Base-by-base conservation (phyloP, 2,797 vertebrate genomes). In the Phoebastria nigripes region DNA sequence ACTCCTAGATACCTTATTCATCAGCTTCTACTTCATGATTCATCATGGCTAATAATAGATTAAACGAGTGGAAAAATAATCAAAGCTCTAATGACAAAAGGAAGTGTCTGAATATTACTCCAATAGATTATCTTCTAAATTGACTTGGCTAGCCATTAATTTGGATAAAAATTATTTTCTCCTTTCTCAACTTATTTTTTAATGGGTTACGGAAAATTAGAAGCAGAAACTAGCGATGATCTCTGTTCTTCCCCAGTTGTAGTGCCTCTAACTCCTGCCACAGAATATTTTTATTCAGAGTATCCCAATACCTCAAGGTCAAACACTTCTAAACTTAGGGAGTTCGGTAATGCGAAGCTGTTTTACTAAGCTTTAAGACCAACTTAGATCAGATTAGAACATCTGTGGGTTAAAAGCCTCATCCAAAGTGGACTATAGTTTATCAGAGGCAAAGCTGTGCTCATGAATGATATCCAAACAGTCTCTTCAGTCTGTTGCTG, bases 41-140 rank as follows among this genome's bases (percentile, higher is more conserved):
- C 70, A 76, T 90, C 72, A 59, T 51, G 25, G 41, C 77, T 94
- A 90, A 83, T 86, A 88, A 83, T 58, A 87, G 83, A 89, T 79
- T 0, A 94, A 94, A 90, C 19, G 42, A 93, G 62, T 65, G 62
- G 77, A 11, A 94, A 96, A 96, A 94, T 84, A 96, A 96, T 94
- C 94, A 96, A 89, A 95, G 72, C 8, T 73, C 55, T 87, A 93
- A 95, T 56, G 81, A 82, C 63, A 90, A 89, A 92, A 90, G 81
- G 67, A 94, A 95, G 63, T 46, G 28, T 58, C 76, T 89, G 69
- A 96, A 82, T 80, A 67, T 93, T 82, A 94, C 37, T 82, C 41
- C 49, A 86, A 71, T 39, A 89, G 49, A 92, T 93, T 92, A 82
- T 70, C 71, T 39, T 89, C 86, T 71, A 91, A 91, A 87, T 77